Conservation (phyloP, 2,113 vertebrate genomes). For the Dipodomys ordii region DNA sequence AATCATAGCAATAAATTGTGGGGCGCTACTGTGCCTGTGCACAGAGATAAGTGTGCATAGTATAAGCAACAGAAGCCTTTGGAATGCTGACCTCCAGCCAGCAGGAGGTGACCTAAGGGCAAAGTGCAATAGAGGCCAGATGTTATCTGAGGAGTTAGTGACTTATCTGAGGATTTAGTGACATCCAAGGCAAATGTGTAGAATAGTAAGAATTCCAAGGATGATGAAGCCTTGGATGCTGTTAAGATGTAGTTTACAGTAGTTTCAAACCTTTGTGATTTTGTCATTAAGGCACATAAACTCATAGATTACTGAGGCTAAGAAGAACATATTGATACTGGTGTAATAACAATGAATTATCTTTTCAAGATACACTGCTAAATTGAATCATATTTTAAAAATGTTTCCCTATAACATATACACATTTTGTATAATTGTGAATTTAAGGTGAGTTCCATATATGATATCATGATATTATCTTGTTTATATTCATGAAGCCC, state of each 20-base stretch:
- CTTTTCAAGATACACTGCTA: not conserved
- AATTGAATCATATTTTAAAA: not conserved
- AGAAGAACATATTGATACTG: not conserved
- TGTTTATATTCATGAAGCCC: not conserved
- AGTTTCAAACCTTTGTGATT: not conserved
- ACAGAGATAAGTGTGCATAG: not conserved
- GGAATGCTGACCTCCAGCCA: not conserved
- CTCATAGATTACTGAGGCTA: not conserved
- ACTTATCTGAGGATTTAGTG: not conserved
- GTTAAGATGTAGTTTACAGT: not conserved
- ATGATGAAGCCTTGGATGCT: not conserved
- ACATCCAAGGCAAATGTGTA: not conserved
- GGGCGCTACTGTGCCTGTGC: too few species aligned
- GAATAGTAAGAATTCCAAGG: constrained; percentile 27
- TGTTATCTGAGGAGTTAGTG: not conserved
- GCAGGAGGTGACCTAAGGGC: constrained; percentile 8
- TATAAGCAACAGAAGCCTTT: not conserved
- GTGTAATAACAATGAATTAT: not conserved
- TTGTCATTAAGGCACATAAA: not conserved
- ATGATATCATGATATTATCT: not conserved
- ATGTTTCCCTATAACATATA: not conserved
- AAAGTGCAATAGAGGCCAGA: not conserved
- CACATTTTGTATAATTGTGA: not conserved
- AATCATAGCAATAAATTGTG: not conserved
- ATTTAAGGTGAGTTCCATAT: not conserved